Conservation (phyloP, 2,888 invertebrate genomes). For the Amphimallon solstitiale region DNA sequence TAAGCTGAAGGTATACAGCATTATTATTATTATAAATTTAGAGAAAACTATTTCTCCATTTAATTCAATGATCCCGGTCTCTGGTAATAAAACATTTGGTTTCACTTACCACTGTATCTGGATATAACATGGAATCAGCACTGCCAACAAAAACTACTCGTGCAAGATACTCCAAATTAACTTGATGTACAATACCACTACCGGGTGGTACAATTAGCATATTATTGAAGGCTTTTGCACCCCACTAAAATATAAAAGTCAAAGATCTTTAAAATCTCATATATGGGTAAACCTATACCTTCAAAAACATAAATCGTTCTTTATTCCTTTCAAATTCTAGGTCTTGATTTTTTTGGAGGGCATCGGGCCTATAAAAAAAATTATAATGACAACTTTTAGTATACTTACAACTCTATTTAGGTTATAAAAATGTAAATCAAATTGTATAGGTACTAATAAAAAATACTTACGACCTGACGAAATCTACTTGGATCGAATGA, state of each 20-base stretch:
- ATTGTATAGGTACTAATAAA: too few species aligned
- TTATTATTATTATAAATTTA: too few species aligned
- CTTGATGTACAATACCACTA: constrained; percentile 98
- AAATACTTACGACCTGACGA: constrained; percentile 73
- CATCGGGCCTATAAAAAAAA: constrained; percentile 76
- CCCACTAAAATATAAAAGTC: constrained; percentile 78
- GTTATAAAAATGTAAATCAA: too few species aligned
- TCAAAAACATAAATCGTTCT: constrained; percentile 95
- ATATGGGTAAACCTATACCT: constrained; percentile 68
- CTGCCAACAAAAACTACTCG: constrained; percentile 85
- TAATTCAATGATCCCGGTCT: too few species aligned
- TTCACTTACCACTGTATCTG: constrained; percentile 75
- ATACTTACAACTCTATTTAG: too few species aligned
- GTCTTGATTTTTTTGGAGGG: constrained; percentile 91
- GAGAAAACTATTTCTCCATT: too few species aligned
- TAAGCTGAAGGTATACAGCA: too few species aligned
- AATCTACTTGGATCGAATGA: constrained; percentile 98
- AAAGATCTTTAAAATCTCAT: neutral
- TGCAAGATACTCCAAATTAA: constrained; percentile 94
- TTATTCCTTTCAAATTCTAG: constrained; percentile 95
- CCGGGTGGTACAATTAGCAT: constrained; percentile 98
- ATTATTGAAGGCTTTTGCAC: constrained; percentile 93
- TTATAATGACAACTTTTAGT: neutral
- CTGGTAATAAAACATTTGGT: neutral
- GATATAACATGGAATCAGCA: constrained; percentile 69